Evolutionary conservation across 1,140 invertebrate genomes (phyloP).

Genomic region (Drosophila oshimai): DNA sequence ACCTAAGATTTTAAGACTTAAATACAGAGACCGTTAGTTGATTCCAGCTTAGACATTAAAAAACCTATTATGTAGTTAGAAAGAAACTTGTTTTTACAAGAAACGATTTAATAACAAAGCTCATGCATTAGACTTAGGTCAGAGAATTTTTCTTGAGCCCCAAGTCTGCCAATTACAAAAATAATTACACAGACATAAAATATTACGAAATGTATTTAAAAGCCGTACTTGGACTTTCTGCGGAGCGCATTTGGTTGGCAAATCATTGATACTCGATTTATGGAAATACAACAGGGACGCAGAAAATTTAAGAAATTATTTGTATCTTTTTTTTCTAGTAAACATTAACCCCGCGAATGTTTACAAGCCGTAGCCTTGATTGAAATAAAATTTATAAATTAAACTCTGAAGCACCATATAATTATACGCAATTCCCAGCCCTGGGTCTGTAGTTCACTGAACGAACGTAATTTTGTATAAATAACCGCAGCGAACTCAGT

Average conservation of each 20-base stretch:
- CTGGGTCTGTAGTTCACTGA: slow-evolving; percentile 5
- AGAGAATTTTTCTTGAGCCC: not conserved
- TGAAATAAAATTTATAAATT: not conserved
- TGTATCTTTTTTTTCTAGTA: too few species aligned
- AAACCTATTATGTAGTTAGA: too few species aligned
- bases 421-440: not conserved
- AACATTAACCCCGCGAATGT: too few species aligned
- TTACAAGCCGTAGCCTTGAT: not conserved
- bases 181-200: not conserved
- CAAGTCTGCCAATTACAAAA: not conserved
- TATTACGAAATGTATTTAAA: not conserved
- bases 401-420: not conserved
- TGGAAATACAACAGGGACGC: not conserved
- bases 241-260: slow-evolving; percentile 2
- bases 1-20: too few species aligned
- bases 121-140: not conserved
- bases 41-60: too few species aligned
- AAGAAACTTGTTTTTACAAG: not conserved
- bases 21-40: too few species aligned
- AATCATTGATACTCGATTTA: not conserved
- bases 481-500: not conserved
- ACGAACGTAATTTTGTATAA: slow-evolving; percentile 10
- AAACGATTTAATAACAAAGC: not conserved
- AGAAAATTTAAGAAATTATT: too few species aligned
- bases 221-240: not conserved